Evolutionary conservation across 2,888 invertebrate genomes (phyloP).

Genomic region (Taphrorychus bicolor): DNA sequence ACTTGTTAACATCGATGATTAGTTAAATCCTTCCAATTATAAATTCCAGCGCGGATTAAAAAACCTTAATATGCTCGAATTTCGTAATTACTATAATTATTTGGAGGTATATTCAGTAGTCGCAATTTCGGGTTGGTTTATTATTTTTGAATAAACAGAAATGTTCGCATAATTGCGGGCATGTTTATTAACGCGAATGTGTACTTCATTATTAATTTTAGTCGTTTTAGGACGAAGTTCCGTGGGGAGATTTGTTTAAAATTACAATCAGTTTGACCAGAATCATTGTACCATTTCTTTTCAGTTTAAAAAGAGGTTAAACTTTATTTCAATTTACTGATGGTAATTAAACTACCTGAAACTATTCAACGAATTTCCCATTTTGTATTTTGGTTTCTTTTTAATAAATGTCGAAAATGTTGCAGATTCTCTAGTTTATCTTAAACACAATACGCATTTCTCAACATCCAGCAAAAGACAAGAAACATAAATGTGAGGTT

Average conservation of each 20-base stretch:
- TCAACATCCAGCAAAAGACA: too few relatives aligned
- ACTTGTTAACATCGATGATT: constrained; percentile 26
- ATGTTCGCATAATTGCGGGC: neutral
- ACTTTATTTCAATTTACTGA: too few relatives aligned
- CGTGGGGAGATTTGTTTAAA: neutral
- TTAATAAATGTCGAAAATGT: too few relatives aligned
- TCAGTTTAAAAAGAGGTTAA: too few relatives aligned
- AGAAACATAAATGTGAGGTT: too few relatives aligned
- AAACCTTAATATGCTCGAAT: constrained; percentile 17
- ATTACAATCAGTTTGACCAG: too few relatives aligned
- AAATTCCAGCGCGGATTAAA: constrained; percentile 7
- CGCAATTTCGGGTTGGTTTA: constrained; percentile 9
- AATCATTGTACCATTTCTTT: too few relatives aligned
- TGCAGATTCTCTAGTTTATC: too few relatives aligned
- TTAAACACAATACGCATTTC: too few relatives aligned
- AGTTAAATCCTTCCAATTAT: constrained; percentile 21
- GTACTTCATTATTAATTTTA: neutral
- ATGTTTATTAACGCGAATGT: neutral
- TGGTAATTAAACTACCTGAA: too few relatives aligned
- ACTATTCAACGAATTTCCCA: too few relatives aligned
- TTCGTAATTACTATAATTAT: constrained; percentile 13
- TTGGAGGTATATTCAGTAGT: constrained; percentile 1
- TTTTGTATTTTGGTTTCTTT: too few relatives aligned
- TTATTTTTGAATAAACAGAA: neutral
- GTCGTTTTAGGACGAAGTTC: neutral